phyloP scores from a whole-genome alignment of 2,888 invertebrate genomes.

The Nomada flava region DNA sequence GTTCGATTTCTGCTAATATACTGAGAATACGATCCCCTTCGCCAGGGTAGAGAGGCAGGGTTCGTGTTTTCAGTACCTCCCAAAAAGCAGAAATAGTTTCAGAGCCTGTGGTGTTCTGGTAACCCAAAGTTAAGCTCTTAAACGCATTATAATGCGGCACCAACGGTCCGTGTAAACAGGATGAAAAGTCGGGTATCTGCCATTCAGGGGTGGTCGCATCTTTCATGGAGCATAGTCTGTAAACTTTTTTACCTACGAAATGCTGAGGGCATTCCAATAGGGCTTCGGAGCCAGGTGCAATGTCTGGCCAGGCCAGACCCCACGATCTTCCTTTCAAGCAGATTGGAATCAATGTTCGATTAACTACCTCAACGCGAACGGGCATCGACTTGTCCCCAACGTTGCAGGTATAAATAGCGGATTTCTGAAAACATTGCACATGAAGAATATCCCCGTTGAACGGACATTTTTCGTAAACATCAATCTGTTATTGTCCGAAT shows the following conservation, averaged over 20 bases:
- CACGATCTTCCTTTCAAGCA: slow-evolving; percentile 87
- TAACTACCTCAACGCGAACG: slow-evolving; percentile 88
- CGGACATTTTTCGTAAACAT: background rate
- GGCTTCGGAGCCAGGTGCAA: slow-evolving; percentile 90
- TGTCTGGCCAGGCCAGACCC: slow-evolving; percentile 88
- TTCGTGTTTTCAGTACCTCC: slow-evolving; percentile 85
- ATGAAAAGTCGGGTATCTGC: slow-evolving; percentile 91
- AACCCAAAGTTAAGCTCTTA: slow-evolving; percentile 87
- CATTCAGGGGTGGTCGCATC: slow-evolving; percentile 89
- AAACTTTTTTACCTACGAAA: slow-evolving; percentile 77
- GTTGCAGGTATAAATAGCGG: slow-evolving; percentile 91
- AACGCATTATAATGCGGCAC: slow-evolving; percentile 88
- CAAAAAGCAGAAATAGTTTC: slow-evolving; percentile 86
- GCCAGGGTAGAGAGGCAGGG: slow-evolving; percentile 86
- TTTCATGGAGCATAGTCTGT: slow-evolving; percentile 86
- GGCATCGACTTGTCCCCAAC: slow-evolving; percentile 87
- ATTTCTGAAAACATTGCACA: slow-evolving; percentile 86
- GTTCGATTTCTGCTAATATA: slow-evolving; percentile 86
- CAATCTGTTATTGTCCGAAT: background rate
- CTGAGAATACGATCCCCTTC: slow-evolving; percentile 88
- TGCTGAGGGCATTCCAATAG: slow-evolving; percentile 87
- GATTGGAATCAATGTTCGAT: slow-evolving; percentile 86
- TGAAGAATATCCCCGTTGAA: background rate
- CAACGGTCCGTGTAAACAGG: slow-evolving; percentile 89
- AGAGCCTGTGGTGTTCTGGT: slow-evolving; percentile 87